Evolutionary conservation across 2,888 invertebrate genomes (phyloP).

Genomic region (Therioaphis trifolii): DNA sequence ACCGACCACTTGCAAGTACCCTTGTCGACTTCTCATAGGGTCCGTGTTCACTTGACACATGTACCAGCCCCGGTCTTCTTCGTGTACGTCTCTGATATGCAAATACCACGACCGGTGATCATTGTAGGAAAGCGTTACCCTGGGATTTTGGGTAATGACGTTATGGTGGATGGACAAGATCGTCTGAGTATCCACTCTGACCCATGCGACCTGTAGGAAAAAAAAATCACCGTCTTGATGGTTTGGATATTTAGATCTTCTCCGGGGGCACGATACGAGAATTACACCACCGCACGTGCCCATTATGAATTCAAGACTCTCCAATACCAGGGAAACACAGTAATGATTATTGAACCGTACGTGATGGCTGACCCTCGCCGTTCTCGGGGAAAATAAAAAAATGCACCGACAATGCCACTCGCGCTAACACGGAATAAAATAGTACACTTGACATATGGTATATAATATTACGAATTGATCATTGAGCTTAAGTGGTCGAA

Average conservation of each 20-base stretch:
- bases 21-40: conserved; percentile 91
- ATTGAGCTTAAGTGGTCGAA: too few relatives aligned
- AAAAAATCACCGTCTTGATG: not conserved
- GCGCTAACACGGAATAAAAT: too few relatives aligned
- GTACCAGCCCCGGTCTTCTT: conserved; percentile 89
- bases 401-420: too few relatives aligned
- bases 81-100: conserved; percentile 88
- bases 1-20: conserved; percentile 92
- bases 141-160: conserved; percentile 89
- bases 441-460: too few relatives aligned
- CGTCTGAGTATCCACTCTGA: conserved; percentile 91
- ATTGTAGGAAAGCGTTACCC: conserved; percentile 87
- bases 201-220: conserved; percentile 91
- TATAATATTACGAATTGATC: too few relatives aligned
- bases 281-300: too few relatives aligned
- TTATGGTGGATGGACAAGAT: conserved; percentile 92
- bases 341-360: too few relatives aligned
- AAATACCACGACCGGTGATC: conserved; percentile 93
- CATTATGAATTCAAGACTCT: too few relatives aligned
- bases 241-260: conserved; percentile 3
- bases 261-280: not conserved
- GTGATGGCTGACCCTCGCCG: too few relatives aligned
- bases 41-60: conserved; percentile 95
- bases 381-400: too few relatives aligned
- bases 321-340: too few relatives aligned